Base-by-base conservation (phyloP, 2,797 vertebrate species). In the Microhierax caerulescens region DNA sequence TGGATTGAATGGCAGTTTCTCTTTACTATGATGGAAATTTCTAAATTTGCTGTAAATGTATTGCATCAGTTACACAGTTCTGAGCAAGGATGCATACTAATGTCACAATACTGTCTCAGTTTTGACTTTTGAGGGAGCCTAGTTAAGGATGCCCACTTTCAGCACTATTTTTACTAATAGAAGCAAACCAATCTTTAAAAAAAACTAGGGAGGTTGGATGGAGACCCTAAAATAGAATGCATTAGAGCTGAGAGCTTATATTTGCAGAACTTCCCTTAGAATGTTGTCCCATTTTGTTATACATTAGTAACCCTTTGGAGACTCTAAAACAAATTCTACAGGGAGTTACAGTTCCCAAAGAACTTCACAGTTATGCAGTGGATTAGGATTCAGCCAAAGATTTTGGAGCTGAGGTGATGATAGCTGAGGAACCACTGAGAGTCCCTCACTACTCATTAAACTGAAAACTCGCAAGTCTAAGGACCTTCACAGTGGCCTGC, bases 1-100 rank as follows among this genome's bases (percentile, higher is more conserved):
- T 79, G 92, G 84, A 95, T 94, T 96, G 96, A 98, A 97, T 96
- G 97, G 97, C 95, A 97, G 93, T 90, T 88, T 80, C 70, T 91
- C 94, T 92, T 97, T 94, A 93, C 90, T 92, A 53, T 90, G 97
- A 97, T 94, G 91, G 95, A 98, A 97, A 97, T 86, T 92, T 95
- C 36, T 95, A 96, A 96, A 94, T 97, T 97, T 95, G 90, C 95
- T 93, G 81, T 74, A 80, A 94, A 96, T 60, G 82, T 88, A 94
- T 97, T 95, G 83, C 85, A 86, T 82, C 76, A 78, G 72, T 78
- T 95, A 96, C 67, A 92, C 85, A 5, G 6, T 94, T 95, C 93
- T 76, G 72, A 85, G 47, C 84, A 84, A 84, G 78, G 74, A 83
- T 68, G 61, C 86, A 91, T 74, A 18, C 68, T 93, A 94, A 95